A percentile compares a stretch with the other conserved stretches of the same genome.
Evolutionary conservation across 2,888 invertebrate species (phyloP).

Genomic region (Coelogynopora nodosa): DNA sequence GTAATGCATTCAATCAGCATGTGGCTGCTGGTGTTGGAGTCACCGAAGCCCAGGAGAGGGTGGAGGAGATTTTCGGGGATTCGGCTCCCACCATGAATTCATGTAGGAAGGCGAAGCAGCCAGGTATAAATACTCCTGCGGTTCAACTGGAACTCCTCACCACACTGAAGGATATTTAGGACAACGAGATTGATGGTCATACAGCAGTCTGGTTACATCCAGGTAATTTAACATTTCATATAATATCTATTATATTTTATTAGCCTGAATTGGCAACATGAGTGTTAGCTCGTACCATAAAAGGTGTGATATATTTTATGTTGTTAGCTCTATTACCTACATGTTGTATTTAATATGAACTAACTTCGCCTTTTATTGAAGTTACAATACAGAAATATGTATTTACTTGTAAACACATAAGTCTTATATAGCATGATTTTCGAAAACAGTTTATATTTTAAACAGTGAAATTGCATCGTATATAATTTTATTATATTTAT

Average conservation of each 20-base stretch:
- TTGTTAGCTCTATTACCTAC: no score
- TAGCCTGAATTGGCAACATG: no score
- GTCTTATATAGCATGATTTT: not conserved
- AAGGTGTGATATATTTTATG: no score
- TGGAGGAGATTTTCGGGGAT: not conserved
- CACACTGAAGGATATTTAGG: not conserved
- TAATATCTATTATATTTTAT: no score
- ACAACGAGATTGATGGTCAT: not conserved
- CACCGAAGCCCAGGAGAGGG: not conserved
- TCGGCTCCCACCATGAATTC: not conserved
- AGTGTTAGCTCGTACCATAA: no score
- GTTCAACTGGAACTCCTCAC: not conserved
- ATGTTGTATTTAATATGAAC: no score
- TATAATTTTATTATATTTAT: constrained; percentile 18
- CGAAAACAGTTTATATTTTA: not conserved
- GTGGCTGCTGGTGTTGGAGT: not conserved
- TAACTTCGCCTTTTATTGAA: no score
- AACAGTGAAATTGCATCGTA: no score
- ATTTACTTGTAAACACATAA: no score
- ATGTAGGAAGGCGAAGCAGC: not conserved
- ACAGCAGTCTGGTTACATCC: not conserved
- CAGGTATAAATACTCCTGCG: not conserved
- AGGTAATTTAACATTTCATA: not conserved
- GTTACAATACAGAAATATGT: no score
- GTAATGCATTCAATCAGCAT: not conserved